Conservation (phyloP, 2,888 invertebrate genomes). For the Trichopria drosophilae region DNA sequence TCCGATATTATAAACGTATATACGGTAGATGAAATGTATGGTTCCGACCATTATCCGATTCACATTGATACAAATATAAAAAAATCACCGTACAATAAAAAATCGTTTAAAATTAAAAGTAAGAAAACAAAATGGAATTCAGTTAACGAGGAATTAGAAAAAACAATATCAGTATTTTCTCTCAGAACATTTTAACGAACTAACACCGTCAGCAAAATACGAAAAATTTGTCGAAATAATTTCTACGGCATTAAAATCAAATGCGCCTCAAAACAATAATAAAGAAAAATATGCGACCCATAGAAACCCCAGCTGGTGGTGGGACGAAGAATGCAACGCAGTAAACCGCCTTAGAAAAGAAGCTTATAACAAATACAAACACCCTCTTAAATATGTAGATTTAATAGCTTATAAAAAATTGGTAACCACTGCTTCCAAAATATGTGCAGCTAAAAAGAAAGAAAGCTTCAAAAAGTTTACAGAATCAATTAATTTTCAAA, state of each 20-base stretch:
- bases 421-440: conserved; percentile 16
- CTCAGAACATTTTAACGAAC: no score
- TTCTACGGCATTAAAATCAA: conserved; percentile 2
- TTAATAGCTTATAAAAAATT: conserved; percentile 24
- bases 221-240: conserved; percentile 12
- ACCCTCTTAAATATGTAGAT: conserved; percentile 11
- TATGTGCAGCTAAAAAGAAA: background rate
- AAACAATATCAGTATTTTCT: no score
- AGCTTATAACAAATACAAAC: conserved; percentile 21
- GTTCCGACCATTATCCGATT: no score
- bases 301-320: conserved; percentile 28
- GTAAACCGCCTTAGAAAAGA: conserved; percentile 14
- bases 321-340: conserved; percentile 25
- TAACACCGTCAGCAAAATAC: conserved; percentile 27
- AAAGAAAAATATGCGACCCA: background rate
- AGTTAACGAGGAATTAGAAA: no score
- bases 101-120: no score
- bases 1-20: conserved; percentile 12
- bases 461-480: no score
- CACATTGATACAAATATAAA: no score
- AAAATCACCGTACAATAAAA: no score
- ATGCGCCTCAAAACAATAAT: conserved; percentile 14
- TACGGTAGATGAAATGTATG: conserved; percentile 15
- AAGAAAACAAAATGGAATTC: no score
- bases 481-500: background rate